Percentiles rank a stretch among this genome's conserved stretches.
Conservation (phyloP, 2,797 vertebrate species). For the Taenioides sp. region DNA sequence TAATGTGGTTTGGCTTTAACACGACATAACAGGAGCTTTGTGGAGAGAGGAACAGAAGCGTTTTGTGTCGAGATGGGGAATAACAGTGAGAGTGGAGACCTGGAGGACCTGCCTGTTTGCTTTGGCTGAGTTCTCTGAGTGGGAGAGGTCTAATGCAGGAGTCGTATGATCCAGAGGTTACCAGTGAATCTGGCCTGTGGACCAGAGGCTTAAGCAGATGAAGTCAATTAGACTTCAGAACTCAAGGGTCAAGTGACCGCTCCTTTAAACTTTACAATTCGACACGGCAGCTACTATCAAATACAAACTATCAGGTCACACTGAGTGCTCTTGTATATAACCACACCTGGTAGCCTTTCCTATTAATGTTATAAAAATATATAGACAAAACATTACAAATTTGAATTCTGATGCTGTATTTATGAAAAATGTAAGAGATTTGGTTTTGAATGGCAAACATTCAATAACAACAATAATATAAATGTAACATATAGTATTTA, state of each 20-base stretch:
- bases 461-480: neutral
- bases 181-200: constrained; percentile 27
- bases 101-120: constrained; percentile 54
- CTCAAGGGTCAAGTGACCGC: constrained; percentile 29
- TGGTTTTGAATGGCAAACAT: neutral
- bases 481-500: neutral
- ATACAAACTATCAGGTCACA: neutral
- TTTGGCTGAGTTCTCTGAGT: constrained; percentile 49
- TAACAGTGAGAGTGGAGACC: constrained; percentile 41
- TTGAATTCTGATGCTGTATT: neutral
- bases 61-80: constrained; percentile 28
- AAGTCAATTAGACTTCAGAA: constrained; percentile 35
- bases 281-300: neutral
- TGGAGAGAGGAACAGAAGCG: constrained; percentile 35
- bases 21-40: constrained; percentile 54
- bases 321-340: neutral
- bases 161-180: constrained; percentile 36
- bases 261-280: constrained; percentile 19
- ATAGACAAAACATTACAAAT: neutral
- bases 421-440: neutral
- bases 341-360: neutral
- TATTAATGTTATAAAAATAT: neutral
- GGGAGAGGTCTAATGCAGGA: constrained; percentile 14
- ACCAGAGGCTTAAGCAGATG: constrained; percentile 25
- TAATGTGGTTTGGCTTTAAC: constrained; percentile 58